Evolutionary conservation across 1,140 invertebrate genomes (phyloP), one percentile per base, ranked within the genome.

Genomic region (Elymnias hypermnestra): DNA sequence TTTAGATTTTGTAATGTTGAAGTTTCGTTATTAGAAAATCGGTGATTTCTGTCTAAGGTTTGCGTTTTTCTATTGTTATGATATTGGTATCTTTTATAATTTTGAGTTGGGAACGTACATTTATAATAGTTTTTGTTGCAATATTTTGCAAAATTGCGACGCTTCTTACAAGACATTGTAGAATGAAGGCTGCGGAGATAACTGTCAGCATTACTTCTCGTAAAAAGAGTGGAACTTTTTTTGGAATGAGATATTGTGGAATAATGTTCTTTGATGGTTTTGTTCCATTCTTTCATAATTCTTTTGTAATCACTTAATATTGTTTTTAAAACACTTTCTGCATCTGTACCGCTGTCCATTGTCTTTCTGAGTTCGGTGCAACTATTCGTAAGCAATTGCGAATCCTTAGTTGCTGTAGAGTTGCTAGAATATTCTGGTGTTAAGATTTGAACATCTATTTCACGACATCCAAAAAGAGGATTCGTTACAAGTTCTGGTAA

Each of bases 211-310:
- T 76, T 76, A 40, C 71, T 85, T 35, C 23, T 60, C 3, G 57
- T 52, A 47, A 61, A 73, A 37, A 67, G 51, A 3, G 67, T 69
- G 7, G 69, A 73, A 19, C 50, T 51, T 48, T 51, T 65, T 42
- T 66, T 76, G 12, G 59, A 61, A 50, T 75, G 67, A 1, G 63
- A 63, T 19, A 49, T 43, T n/a, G 78, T 70, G 3, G 79, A 68
- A 50, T 77, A 85, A 62, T 86, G 81, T 43, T 86, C 76, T 22
- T 65, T 61, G 26, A 87, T 66, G 7, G 78, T 83, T 43, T 72
- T 67, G 46, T 87, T 87, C 83, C 86, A 87, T 53, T 84, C 81
- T 25, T 81, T 86, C 82, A 87, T 87, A 58, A 85, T 82, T 36
- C 59, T 73, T 59, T 78, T 85, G 36, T 87, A 87, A 60, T 87